Evolutionary conservation across 2,888 invertebrate genomes (phyloP).

Genomic region (Incurvaria masculella): DNA sequence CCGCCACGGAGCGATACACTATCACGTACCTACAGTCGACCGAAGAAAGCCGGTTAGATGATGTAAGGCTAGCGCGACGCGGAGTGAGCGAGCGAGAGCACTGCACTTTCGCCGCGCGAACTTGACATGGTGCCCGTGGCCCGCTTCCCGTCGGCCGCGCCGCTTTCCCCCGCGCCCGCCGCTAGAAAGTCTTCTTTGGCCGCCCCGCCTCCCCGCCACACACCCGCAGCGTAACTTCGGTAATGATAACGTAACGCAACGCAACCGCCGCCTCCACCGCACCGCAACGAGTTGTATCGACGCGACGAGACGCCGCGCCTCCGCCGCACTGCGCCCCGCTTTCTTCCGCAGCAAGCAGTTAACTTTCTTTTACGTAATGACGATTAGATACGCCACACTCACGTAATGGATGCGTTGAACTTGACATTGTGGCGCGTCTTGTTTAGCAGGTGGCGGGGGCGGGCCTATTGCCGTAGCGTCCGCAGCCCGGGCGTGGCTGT

Average conservation of each 20-base stretch:
- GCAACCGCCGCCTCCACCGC: too few species aligned
- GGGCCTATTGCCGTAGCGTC: too few species aligned
- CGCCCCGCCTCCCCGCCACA: not conserved
- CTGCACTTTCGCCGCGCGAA: conserved; percentile 51
- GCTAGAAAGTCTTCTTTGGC: not conserved
- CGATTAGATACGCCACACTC: not conserved
- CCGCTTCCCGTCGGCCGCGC: conserved; percentile 53
- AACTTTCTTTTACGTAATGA: not conserved
- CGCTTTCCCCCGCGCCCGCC: conserved; percentile 38
- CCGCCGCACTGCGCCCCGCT: too few species aligned
- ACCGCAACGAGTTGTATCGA: too few species aligned
- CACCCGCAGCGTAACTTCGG: not conserved
- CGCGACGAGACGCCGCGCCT: not conserved
- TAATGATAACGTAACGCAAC: too few species aligned
- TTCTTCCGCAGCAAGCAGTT: too few species aligned
- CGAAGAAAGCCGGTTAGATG: not conserved
- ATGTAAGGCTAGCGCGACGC: not conserved
- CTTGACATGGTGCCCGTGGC: conserved; percentile 58
- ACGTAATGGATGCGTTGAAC: not conserved
- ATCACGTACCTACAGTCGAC: not conserved
- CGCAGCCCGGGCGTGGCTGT: too few species aligned
- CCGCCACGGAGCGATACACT: not conserved
- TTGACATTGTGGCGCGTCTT: not conserved
- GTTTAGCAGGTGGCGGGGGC: too few species aligned
- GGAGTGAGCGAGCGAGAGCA: conserved; percentile 28